These are phyloP conservation scores for Falco naumanni DNA, from an alignment of 2,797 vertebrate genomes.

Conservation along the genomic window DNA sequence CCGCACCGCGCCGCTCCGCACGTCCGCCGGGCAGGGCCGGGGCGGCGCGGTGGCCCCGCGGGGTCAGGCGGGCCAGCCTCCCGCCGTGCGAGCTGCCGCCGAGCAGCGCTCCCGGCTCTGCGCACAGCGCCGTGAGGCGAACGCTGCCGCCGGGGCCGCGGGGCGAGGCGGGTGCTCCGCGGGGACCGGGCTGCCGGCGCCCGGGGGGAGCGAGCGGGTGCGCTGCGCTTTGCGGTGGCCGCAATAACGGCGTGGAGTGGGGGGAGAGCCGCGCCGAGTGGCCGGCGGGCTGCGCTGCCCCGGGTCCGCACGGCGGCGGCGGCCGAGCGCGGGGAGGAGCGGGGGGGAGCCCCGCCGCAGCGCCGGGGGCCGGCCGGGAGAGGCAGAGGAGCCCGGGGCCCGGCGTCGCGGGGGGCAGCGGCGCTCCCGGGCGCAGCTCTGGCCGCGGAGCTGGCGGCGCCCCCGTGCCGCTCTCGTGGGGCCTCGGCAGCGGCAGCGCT, in stretches of 20 bases:
- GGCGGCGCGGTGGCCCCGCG: background rate
- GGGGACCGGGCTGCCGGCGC: too few species aligned
- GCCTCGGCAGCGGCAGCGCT: background rate
- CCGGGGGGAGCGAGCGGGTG: too few species aligned
- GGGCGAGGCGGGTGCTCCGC: background rate
- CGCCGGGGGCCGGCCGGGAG: too few species aligned
- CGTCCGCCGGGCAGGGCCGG: too few species aligned
- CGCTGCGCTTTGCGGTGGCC: background rate
- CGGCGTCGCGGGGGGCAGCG: too few species aligned
- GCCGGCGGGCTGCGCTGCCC: background rate
- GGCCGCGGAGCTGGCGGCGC: background rate
- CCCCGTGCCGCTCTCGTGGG: background rate
- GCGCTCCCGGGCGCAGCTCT: background rate
- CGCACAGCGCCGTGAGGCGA: too few species aligned
- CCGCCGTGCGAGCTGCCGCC: too few species aligned
- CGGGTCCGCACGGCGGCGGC: fast-evolving
- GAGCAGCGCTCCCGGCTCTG: background rate
- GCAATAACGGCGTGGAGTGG: background rate
- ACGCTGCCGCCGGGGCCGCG: too few species aligned
- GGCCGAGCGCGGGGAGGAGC: background rate
- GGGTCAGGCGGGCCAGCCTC: too few species aligned
- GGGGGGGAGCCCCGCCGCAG: background rate
- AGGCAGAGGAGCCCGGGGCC: too few species aligned
- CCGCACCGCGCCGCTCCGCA: background rate
- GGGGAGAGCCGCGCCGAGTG: background rate